phyloP scores from a whole-genome alignment of 92 coral and sea anemone genomes.

The Diadumene lineata region DNA sequence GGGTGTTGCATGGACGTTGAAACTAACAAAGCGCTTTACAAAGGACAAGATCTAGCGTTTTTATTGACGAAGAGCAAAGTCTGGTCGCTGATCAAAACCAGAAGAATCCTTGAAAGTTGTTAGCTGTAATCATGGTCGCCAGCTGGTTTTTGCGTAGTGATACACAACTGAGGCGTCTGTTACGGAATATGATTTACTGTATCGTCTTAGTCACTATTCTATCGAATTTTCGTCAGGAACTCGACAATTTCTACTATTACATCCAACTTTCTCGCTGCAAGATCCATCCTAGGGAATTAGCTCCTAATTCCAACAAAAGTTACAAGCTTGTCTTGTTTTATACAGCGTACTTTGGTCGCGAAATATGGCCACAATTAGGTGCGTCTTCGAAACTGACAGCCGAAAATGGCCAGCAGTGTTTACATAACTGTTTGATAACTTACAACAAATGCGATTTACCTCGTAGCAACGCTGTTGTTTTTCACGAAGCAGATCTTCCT shows the following conservation, averaged over 20 bases:
- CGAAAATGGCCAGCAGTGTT: not conserved
- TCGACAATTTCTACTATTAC: not conserved
- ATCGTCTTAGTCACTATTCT: no score
- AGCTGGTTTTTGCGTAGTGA: no score
- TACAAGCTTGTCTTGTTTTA: not conserved
- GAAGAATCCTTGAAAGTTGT: no score
- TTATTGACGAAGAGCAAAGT: no score
- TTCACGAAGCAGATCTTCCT: not conserved
- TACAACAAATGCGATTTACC: conserved; percentile 9
- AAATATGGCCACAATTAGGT: not conserved
- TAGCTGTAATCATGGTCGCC: no score
- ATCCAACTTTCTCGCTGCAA: not conserved
- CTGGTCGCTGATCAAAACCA: no score
- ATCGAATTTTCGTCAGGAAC: not conserved
- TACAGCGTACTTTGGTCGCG: not conserved
- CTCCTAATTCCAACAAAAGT: not conserved
- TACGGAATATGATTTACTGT: not conserved
- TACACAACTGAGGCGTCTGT: not conserved
- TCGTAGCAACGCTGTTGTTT: not conserved
- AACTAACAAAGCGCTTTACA: no score
- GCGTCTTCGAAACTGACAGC: not conserved
- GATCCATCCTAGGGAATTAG: not conserved
- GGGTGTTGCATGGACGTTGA: no score
- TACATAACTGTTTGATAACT: not conserved
- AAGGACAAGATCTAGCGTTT: no score